Percentiles rank a stretch among this genome's conserved stretches.
Conservation (phyloP, 2,797 vertebrate species). For the Acanthurus tractus region DNA sequence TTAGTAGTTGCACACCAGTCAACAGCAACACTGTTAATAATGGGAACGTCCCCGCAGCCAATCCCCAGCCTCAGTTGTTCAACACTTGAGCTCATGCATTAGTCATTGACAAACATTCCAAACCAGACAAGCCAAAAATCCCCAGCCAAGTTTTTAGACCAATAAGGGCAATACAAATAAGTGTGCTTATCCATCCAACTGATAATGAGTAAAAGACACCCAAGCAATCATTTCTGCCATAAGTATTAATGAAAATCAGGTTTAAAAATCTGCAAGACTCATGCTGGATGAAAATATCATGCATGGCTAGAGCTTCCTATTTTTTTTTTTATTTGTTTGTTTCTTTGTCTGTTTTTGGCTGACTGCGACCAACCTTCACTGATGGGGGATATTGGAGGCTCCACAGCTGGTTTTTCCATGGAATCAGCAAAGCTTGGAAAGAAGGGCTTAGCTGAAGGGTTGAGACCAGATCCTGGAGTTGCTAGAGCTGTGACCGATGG, state of each 20-base stretch:
- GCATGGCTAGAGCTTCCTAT: conserved; percentile 31
- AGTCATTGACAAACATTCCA: conserved; percentile 70
- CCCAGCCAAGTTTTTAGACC: conserved; percentile 56
- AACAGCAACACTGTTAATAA: conserved; percentile 74
- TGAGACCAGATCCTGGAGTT: conserved; percentile 78
- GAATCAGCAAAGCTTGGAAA: conserved; percentile 85
- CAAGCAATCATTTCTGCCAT: conserved; percentile 60
- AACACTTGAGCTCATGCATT: conserved; percentile 67
- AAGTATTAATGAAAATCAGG: conserved; percentile 17
- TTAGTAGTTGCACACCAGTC: conserved; percentile 76
- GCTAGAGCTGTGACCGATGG: conserved; percentile 9
- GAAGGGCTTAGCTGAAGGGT: conserved; percentile 87
- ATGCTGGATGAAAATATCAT: conserved; percentile 53
- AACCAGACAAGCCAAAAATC: conserved; percentile 49
- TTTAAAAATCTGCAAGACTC: conserved; percentile 37
- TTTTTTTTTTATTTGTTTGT: conserved; percentile 24
- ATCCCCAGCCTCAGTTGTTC: conserved; percentile 53
- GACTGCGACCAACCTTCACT: conserved; percentile 86
- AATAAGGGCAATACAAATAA: conserved; percentile 30
- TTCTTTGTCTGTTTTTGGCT: conserved; percentile 49
- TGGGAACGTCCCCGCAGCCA: conserved; percentile 52
- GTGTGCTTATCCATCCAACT: conserved; percentile 13
- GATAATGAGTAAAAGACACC: conserved; percentile 30
- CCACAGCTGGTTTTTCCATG: conserved; percentile 65
- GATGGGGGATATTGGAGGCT: conserved; percentile 54